Evolutionary conservation across 2,113 vertebrate genomes (phyloP), one percentile per base, ranked within the genome.

Genomic region (Lophochroa leadbeateri): DNA sequence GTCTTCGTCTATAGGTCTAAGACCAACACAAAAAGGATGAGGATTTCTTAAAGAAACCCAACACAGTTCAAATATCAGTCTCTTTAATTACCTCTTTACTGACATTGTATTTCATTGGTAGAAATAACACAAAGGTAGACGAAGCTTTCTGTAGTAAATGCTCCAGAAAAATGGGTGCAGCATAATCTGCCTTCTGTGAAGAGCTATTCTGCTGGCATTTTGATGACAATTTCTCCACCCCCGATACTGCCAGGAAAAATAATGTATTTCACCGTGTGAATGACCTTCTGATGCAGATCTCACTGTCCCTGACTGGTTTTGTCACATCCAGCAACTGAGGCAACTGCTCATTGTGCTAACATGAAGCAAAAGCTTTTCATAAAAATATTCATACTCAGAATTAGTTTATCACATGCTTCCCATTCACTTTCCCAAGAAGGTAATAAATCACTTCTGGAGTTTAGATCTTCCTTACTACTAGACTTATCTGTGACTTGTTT

Each of bases 1-100:
- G 13, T 8, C 11, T 43, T 82, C 19, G 7, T 75, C 61, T 31
- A 23, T 10, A 60, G 55, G 6, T 69, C n/a, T 35, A 39, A 75
- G 16, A 47, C 21, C 29, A 78, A 23, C 3, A 41, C 7, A 28
- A 80, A 63, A 60, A 39, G 0, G 0, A 11, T 8, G 1, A 53
- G 2, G 2, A 31, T 87, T 76, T 89, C 39, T 63, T 49, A 14
- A 53, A 20, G n/a, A 24, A 85, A 24, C 31, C 33, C 17, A 43
- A 2, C 6, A 27, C 2, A 49, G 5, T 43, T 65, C 16, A 43
- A 55, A n/a, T 57, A 27, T 18, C 12, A 60, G 4, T 53, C 3
- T 61, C 46, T 71, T 11, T 43, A 24, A 35, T 16, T 28, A 79
- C 2, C 7, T 13, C 14, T 64, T 13, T 11, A 57, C 25, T 47